These are phyloP conservation scores for Stictocephala bisonia DNA, from an alignment of 2,888 invertebrate genomes.

Conservation along the genomic window DNA sequence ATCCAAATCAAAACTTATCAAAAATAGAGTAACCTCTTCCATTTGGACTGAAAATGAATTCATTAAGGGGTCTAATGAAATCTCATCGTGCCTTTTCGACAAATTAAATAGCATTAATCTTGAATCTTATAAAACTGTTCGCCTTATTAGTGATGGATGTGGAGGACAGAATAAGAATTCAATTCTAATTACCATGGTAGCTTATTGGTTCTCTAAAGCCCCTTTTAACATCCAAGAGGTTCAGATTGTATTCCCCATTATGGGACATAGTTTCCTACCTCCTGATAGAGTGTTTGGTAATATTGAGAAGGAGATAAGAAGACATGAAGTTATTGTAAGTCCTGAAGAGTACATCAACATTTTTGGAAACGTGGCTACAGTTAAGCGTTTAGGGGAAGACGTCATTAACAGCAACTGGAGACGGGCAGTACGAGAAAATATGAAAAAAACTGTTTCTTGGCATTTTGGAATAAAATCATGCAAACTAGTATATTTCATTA, in stretches of 20 bases:
- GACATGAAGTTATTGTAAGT: conserved; percentile 49
- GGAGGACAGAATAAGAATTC: conserved; percentile 60
- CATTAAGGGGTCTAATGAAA: conserved; percentile 60
- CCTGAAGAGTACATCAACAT: conserved; percentile 53
- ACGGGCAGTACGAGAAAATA: background rate
- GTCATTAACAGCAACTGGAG: conserved; percentile 51
- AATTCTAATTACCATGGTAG: conserved; percentile 57
- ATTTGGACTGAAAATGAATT: conserved; percentile 60
- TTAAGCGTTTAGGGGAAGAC: conserved; percentile 49
- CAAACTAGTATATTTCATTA: conserved; percentile 19
- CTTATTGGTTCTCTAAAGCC: conserved; percentile 55
- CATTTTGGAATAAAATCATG: conserved; percentile 36
- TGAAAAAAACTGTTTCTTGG: conserved; percentile 11
- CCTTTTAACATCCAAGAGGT: conserved; percentile 50
- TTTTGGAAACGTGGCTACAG: conserved; percentile 50
- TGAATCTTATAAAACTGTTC: conserved; percentile 1
- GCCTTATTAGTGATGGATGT: conserved; percentile 45
- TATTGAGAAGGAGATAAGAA: conserved; percentile 57
- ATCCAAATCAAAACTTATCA: conserved; percentile 57
- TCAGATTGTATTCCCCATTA: conserved; percentile 58
- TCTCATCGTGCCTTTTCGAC: conserved; percentile 59
- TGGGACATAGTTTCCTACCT: conserved; percentile 59
- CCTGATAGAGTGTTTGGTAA: conserved; percentile 59
- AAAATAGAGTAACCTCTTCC: conserved; percentile 58
- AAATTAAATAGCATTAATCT: conserved; percentile 50